A percentile compares a stretch with the other conserved stretches of the same genome.
Conservation (phyloP, 2,113 vertebrate genomes). For the Spizaetus ornatus region DNA sequence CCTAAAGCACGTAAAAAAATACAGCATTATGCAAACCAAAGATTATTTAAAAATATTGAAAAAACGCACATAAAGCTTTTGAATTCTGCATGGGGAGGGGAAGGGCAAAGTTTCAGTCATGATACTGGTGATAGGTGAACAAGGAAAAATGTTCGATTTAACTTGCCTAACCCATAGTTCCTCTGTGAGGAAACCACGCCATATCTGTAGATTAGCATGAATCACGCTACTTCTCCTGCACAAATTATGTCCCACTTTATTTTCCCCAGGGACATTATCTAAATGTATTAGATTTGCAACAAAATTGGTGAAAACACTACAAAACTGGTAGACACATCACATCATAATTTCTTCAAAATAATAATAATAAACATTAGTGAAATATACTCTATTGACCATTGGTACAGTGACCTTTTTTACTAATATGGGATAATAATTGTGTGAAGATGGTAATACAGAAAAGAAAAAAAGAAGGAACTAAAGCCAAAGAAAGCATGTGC, state of each 20-base stretch:
- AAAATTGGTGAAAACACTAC: background rate
- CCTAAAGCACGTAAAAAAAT: background rate
- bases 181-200: background rate
- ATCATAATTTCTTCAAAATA: background rate
- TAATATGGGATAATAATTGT: background rate
- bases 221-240: background rate
- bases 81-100: background rate
- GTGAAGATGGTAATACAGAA: background rate
- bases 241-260: background rate
- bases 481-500: constrained; percentile 21
- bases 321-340: background rate
- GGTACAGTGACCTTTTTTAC: background rate
- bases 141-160: background rate
- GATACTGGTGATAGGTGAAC: background rate
- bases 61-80: background rate
- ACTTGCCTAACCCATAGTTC: background rate
- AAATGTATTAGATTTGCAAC: background rate
- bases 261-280: background rate
- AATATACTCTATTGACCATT: background rate
- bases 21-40: background rate
- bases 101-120: background rate
- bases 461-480: background rate
- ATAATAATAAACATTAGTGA: background rate
- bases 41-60: background rate
- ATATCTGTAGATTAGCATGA: background rate